Evolutionary conservation across 2,888 invertebrate species (phyloP).

Genomic region (Xylota sylvarum): DNA sequence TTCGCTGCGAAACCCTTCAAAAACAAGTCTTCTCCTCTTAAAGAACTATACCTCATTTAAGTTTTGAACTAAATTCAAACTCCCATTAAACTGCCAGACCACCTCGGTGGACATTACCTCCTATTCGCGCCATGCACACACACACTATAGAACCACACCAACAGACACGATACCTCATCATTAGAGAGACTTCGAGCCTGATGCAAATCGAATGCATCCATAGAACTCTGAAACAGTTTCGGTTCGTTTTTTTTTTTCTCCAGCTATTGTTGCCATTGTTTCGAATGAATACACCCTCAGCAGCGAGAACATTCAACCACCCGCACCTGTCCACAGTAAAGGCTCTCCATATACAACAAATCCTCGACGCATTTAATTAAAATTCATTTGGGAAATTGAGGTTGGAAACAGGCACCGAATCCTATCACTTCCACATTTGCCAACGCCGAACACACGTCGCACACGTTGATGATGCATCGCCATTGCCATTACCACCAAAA

Average conservation of each 20-base stretch:
- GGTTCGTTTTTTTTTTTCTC: background rate
- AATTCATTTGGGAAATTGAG: constrained; percentile 78
- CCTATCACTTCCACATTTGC: constrained; percentile 75
- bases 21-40: no score
- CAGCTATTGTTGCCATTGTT: constrained; percentile 14
- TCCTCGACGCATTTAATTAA: constrained; percentile 77
- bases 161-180: constrained; percentile 33
- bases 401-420: constrained; percentile 73
- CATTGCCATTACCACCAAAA: constrained; percentile 60
- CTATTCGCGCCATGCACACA: background rate
- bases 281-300: constrained; percentile 6
- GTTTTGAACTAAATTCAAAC: background rate
- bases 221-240: constrained; percentile 24
- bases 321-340: constrained; percentile 20
- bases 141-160: constrained; percentile 10
- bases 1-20: no score
- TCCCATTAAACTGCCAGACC: background rate
- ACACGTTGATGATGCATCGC: constrained; percentile 73
- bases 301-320: background rate
- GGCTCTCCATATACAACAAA: constrained; percentile 56
- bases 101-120: background rate
- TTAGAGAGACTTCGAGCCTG: constrained; percentile 13
- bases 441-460: constrained; percentile 57
- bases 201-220: constrained; percentile 25
- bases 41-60: background rate